phyloP scores from a whole-genome alignment of 1,140 invertebrate genomes.

The Drosophila sturtevanti region DNA sequence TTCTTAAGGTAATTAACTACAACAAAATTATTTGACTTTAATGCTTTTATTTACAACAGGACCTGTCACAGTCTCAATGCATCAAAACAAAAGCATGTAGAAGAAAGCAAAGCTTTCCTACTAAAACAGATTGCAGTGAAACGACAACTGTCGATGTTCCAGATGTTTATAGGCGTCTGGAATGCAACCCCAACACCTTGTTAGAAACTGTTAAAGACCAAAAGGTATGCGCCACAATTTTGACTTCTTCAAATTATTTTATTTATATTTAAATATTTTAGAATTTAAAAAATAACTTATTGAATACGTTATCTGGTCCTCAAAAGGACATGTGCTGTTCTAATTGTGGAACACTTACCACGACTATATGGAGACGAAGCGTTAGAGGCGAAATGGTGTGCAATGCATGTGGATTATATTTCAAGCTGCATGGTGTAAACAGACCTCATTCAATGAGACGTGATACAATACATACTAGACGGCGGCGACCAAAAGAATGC shows the following conservation, averaged over 20 bases:
- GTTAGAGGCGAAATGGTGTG: constrained; percentile 95
- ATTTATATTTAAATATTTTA: constrained; percentile 11
- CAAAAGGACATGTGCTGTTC: constrained; percentile 90
- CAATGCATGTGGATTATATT: constrained; percentile 97
- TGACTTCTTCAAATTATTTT: background rate
- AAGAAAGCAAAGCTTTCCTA: constrained; percentile 81
- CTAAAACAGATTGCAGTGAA: constrained; percentile 68
- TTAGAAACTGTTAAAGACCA: constrained; percentile 65
- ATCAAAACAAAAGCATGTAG: constrained; percentile 69
- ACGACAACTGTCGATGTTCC: constrained; percentile 47
- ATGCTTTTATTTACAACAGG: constrained; percentile 30
- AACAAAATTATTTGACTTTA: background rate
- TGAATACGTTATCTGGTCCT: constrained; percentile 53
- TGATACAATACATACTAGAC: constrained; percentile 97
- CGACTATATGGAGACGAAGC: constrained; percentile 96
- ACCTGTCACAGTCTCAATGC: constrained; percentile 64
- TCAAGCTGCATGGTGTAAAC: constrained; percentile 95
- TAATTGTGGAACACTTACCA: constrained; percentile 94
- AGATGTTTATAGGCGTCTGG: constrained; percentile 48
- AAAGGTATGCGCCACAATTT: constrained; percentile 40
- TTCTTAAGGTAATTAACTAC: constrained; percentile 65
- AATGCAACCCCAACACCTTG: constrained; percentile 29
- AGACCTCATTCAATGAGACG: constrained; percentile 97
- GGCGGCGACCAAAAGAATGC: constrained; percentile 92
- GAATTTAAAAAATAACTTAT: constrained; percentile 52